These are phyloP conservation scores for Propithecus coquereli DNA, from an alignment of 2,113 vertebrate species.

Conservation along the genomic window DNA sequence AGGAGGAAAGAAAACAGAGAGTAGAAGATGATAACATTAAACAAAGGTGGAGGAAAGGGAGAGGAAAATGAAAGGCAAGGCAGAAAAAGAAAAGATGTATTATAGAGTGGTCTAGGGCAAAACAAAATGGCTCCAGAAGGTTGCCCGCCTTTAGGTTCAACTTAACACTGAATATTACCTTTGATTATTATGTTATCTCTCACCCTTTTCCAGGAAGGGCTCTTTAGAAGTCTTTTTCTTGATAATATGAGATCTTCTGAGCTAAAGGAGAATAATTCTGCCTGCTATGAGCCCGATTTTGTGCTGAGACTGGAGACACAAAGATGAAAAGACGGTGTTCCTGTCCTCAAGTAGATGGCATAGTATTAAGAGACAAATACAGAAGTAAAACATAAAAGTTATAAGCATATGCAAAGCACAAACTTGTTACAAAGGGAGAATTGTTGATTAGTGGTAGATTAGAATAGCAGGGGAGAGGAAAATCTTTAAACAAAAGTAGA, in stretches of 20 bases:
- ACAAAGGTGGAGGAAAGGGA: not conserved
- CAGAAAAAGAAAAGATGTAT: not conserved
- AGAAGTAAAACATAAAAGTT: not conserved
- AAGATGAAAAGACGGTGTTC: not conserved
- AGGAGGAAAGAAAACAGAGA: not conserved
- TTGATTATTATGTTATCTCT: not conserved
- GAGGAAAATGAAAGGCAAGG: not conserved
- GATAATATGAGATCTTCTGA: not conserved
- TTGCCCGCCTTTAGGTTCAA: rapidly evolving
- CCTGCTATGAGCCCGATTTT: not conserved
- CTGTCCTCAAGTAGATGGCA: not conserved
- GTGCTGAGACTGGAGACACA: not conserved
- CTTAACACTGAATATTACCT: not conserved
- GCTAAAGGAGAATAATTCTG: not conserved
- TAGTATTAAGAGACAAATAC: not conserved
- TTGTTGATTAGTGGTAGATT: not conserved
- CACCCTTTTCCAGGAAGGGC: not conserved
- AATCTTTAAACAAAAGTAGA: not conserved
- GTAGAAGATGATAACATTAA: not conserved
- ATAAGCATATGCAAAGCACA: not conserved
- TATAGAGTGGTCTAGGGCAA: not conserved
- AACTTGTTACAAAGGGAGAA: not conserved
- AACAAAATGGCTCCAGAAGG: not conserved
- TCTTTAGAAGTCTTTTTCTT: not conserved
- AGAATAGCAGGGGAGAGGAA: not conserved